Evolutionary conservation across 2,797 vertebrate genomes (phyloP).

Genomic region (Pogoniulus pusillus): DNA sequence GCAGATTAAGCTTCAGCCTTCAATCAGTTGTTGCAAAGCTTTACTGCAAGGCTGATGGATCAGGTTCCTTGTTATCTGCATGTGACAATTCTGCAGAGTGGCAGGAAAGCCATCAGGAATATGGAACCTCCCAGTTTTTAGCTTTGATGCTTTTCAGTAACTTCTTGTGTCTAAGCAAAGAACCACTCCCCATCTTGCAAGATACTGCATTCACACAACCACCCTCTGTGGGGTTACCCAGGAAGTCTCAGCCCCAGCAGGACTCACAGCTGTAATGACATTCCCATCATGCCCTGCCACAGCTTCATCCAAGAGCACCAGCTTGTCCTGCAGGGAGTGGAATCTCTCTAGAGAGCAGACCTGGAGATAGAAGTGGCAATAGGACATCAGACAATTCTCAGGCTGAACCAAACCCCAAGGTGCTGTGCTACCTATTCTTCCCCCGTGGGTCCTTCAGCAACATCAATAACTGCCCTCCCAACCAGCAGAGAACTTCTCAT

Average conservation of each 20-base stretch:
- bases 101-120: neutral
- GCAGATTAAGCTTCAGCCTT: neutral
- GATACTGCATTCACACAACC: neutral
- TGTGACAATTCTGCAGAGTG: neutral
- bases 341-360: conserved; percentile 89
- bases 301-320: conserved; percentile 88
- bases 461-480: neutral
- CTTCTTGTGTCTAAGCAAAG: neutral
- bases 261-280: conserved; percentile 90
- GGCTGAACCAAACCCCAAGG: neutral
- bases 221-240: neutral
- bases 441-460: neutral
- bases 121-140: neutral
- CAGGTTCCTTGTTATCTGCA: neutral
- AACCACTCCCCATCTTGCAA: neutral
- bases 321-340: conserved; percentile 91
- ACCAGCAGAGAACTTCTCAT: neutral
- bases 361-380: conserved; percentile 54
- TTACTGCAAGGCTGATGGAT: neutral
- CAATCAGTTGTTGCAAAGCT: neutral
- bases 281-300: conserved; percentile 89
- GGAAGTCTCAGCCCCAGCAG: neutral
- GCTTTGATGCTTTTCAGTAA: neutral
- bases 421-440: neutral
- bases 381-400: neutral